Evolutionary conservation across 2,888 invertebrate species (phyloP).

Genomic region (Philereme vetulata): DNA sequence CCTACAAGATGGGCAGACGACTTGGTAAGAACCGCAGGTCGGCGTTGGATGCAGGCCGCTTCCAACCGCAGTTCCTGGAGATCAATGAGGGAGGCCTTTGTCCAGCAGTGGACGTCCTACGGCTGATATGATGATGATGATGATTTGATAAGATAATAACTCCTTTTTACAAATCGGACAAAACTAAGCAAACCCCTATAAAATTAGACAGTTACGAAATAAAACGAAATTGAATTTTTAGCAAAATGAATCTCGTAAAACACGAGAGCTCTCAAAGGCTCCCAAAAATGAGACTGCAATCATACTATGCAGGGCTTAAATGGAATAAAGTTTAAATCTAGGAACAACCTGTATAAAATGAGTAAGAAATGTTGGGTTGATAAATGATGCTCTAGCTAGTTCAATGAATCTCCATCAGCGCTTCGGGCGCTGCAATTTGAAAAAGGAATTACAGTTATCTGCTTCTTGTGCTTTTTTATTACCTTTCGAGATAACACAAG

Average conservation of each 20-base stretch:
- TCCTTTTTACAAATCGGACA: no score
- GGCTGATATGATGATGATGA: no score
- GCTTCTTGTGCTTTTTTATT: conserved; percentile 52
- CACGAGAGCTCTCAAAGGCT: conserved; percentile 46
- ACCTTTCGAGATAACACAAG: conserved; percentile 45
- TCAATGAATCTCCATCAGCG: conserved; percentile 78
- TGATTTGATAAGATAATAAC: no score
- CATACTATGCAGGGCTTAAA: conserved; percentile 54
- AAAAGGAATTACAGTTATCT: conserved; percentile 65
- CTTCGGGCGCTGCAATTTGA: conserved; percentile 65
- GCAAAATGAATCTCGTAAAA: conserved; percentile 26
- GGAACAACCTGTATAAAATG: conserved; percentile 60
- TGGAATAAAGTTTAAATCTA: conserved; percentile 65
- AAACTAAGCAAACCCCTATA: conserved; percentile 13
- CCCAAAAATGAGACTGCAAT: conserved; percentile 59
- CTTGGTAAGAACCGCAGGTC: no score
- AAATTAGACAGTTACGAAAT: conserved; percentile 28
- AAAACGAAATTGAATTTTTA: conserved; percentile 31
- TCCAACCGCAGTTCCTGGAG: no score
- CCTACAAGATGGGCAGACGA: no score
- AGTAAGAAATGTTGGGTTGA: conserved; percentile 70
- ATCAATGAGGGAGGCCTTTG: no score
- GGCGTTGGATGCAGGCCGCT: no score
- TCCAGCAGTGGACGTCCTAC: no score
- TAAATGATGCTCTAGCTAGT: conserved; percentile 72